Evolutionary conservation across 1,140 invertebrate species (phyloP).

Genomic region (Yoshiicerus persimilis): DNA sequence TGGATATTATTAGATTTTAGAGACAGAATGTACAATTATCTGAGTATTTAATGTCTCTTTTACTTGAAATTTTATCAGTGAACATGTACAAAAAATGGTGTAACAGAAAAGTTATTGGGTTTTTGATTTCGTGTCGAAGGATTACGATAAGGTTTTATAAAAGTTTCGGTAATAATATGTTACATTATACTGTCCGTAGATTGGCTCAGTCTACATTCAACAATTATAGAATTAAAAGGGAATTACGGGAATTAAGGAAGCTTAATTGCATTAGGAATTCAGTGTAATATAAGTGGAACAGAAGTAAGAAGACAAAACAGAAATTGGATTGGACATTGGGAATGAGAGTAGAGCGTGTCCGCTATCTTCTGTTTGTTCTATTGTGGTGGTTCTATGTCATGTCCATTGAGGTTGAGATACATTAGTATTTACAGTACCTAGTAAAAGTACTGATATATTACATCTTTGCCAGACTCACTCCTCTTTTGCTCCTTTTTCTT

Average conservation of each 20-base stretch:
- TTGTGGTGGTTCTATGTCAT: neutral
- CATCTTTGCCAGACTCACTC: neutral
- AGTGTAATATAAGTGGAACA: neutral
- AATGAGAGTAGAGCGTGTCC: neutral
- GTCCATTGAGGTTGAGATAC: neutral
- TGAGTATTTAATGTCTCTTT: too few relatives aligned
- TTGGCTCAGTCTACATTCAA: neutral
- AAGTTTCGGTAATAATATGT: neutral
- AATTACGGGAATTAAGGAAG: neutral
- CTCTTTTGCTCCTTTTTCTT: neutral
- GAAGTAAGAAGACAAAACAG: neutral
- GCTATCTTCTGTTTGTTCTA: neutral
- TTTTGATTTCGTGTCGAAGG: too few relatives aligned
- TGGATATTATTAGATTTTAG: too few relatives aligned
- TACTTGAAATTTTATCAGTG: too few relatives aligned
- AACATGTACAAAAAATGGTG: too few relatives aligned
- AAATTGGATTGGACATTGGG: neutral
- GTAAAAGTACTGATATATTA: neutral
- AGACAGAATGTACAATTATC: too few relatives aligned
- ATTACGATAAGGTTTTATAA: too few relatives aligned
- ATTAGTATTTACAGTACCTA: neutral
- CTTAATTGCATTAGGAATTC: neutral
- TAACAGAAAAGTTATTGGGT: too few relatives aligned
- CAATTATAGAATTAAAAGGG: neutral
- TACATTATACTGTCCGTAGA: neutral